These are phyloP conservation scores for Larimichthys polyactis DNA, from an alignment of 2,113 vertebrate genomes.

Conservation along the genomic window DNA sequence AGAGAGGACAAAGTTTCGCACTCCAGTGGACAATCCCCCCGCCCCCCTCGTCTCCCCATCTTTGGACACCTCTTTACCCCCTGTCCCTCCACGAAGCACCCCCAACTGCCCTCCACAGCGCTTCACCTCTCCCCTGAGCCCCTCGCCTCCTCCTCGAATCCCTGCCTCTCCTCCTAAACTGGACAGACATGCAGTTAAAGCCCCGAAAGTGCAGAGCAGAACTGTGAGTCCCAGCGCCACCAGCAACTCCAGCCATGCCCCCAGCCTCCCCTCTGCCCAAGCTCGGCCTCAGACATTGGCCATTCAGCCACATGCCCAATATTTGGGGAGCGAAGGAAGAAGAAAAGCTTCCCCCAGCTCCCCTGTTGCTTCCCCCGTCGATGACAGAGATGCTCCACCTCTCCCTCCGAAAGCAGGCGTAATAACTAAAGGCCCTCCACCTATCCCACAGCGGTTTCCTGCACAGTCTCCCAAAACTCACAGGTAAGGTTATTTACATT, in stretches of 20 bases:
- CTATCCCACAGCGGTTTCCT: constrained; percentile 52
- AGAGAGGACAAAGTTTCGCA: constrained; percentile 86
- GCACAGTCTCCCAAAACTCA: constrained; percentile 54
- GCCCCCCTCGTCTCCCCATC: background rate
- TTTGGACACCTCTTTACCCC: constrained; percentile 77
- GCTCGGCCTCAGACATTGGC: constrained; percentile 55
- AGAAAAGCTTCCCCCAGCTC: constrained; percentile 42
- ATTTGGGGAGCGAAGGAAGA: background rate
- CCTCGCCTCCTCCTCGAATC: constrained; percentile 1
- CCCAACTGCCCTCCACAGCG: constrained; percentile 85
- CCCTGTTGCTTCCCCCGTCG: background rate
- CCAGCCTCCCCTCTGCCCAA: background rate
- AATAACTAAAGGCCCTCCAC: constrained; percentile 69
- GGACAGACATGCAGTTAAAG: background rate
- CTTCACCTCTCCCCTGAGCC: constrained; percentile 61
- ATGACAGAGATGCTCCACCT: constrained; percentile 73
- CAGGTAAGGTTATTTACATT: constrained; percentile 68
- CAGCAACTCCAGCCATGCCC: background rate
- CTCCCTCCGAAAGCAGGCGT: constrained; percentile 84
- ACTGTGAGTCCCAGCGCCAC: background rate
- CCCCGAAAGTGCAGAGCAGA: background rate
- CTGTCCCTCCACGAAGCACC: constrained; percentile 89
- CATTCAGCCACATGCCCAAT: constrained; percentile 1
- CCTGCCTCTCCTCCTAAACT: constrained; percentile 27
- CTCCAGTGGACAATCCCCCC: background rate